Percentiles rank a stretch among this genome's conserved stretches.
These are phyloP conservation scores for Xestia c-nigrum DNA, from an alignment of 2,888 invertebrate genomes.

Conservation along the genomic window DNA sequence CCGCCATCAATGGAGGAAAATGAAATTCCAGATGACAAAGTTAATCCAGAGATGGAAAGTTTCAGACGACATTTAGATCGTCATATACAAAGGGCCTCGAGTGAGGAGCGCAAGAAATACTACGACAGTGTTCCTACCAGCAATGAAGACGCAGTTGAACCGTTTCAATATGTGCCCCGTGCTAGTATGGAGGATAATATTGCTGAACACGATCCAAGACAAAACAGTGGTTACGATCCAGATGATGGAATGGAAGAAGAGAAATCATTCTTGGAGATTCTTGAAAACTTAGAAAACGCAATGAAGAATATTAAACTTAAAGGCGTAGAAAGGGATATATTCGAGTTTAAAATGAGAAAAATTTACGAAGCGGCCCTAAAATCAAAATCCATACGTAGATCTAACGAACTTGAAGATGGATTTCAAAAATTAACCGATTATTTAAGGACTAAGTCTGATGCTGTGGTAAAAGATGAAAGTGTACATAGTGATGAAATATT, in stretches of 20 bases:
- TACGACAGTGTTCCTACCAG: not conserved
- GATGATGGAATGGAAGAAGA: constrained; percentile 20
- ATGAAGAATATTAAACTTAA: constrained; percentile 41
- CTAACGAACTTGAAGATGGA: constrained; percentile 26
- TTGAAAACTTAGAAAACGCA: constrained; percentile 43
- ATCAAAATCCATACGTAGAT: constrained; percentile 14
- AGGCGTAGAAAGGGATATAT: constrained; percentile 31
- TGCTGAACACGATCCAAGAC: not conserved
- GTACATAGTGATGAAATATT: not conserved
- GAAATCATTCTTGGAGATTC: constrained; percentile 33
- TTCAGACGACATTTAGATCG: not conserved
- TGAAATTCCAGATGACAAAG: constrained; percentile 2
- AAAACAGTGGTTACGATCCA: constrained; percentile 6
- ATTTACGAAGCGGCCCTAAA: constrained; percentile 46
- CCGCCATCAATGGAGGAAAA: constrained; percentile 3
- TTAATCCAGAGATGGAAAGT: constrained; percentile 8
- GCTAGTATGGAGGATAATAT: constrained; percentile 19
- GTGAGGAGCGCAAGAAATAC: not conserved
- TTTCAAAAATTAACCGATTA: constrained; percentile 42
- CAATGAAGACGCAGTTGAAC: constrained; percentile 23
- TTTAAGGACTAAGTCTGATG: constrained; percentile 26
- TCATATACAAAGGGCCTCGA: not conserved
- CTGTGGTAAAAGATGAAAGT: constrained; percentile 1
- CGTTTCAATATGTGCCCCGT: not conserved
- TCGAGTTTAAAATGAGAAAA: constrained; percentile 49